These are phyloP conservation scores for Apogon talboti DNA, from an alignment of 2,797 vertebrate species.

Conservation along the genomic window DNA sequence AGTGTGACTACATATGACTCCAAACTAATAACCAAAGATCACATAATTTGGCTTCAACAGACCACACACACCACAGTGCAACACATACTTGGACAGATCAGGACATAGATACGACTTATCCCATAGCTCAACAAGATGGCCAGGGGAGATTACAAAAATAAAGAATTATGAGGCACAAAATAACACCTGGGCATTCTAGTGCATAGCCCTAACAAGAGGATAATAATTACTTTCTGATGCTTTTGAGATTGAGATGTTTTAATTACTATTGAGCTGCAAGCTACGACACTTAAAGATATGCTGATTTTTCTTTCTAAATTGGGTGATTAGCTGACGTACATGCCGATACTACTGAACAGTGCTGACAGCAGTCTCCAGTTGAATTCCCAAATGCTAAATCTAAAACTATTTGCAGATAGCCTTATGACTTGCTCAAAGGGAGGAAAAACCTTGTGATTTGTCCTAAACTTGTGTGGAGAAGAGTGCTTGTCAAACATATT, in stretches of 20 bases:
- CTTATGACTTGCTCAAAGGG: constrained; percentile 24
- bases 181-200: too few relatives aligned
- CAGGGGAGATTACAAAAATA: too few relatives aligned
- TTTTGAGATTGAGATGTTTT: not conserved
- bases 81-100: too few relatives aligned
- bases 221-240: too few relatives aligned
- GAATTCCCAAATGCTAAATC: constrained; percentile 6
- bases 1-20: too few relatives aligned
- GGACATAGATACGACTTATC: too few relatives aligned
- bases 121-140: too few relatives aligned
- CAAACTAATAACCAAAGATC: too few relatives aligned
- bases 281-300: not conserved
- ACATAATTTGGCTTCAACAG: too few relatives aligned
- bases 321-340: not conserved
- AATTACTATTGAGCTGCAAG: not conserved
- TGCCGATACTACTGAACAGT: not conserved
- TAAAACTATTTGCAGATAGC: constrained; percentile 11
- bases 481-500: constrained; percentile 14
- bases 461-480: constrained; percentile 6
- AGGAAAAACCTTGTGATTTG: constrained; percentile 8
- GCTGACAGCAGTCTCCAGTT: constrained; percentile 11
- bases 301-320: not conserved
- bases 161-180: too few relatives aligned
- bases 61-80: too few relatives aligned
- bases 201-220: too few relatives aligned